These are phyloP conservation scores for Drosophila sechellia DNA, from an alignment of 1,140 invertebrate genomes.

Conservation along the genomic window DNA sequence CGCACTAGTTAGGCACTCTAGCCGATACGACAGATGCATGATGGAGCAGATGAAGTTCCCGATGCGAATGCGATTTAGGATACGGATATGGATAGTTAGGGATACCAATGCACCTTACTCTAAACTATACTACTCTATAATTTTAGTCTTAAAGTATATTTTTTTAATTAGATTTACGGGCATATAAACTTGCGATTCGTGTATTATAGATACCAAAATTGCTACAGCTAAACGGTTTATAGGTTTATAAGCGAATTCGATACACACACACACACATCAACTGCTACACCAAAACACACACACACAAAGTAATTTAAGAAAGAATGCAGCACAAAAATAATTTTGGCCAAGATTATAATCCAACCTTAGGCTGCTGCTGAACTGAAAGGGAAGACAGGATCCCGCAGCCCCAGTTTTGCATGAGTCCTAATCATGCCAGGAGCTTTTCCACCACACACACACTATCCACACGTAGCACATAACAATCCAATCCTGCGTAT, in stretches of 20 bases:
- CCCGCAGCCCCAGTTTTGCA: slow-evolving; percentile 10
- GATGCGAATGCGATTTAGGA: slow-evolving; percentile 9
- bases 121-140: slow-evolving; percentile 26
- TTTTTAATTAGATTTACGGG: slow-evolving; percentile 60
- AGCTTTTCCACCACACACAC: slow-evolving; percentile 9
- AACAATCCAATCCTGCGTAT: slow-evolving; percentile 25
- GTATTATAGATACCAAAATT: slow-evolving; percentile 66
- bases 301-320: slow-evolving; percentile 20
- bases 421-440: slow-evolving; percentile 1
- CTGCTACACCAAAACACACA: slow-evolving; percentile 16
- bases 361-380: slow-evolving; percentile 2
- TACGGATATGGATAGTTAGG: slow-evolving; percentile 30
- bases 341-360: slow-evolving; percentile 1
- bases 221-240: slow-evolving; percentile 47
- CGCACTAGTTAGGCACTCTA: slow-evolving; percentile 26
- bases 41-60: background rate
- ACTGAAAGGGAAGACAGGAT: background rate
- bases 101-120: slow-evolving; percentile 26
- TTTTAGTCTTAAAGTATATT: slow-evolving; percentile 41
- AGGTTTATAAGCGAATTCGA: slow-evolving; percentile 28
- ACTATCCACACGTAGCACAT: slow-evolving; percentile 12
- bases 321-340: slow-evolving; percentile 31
- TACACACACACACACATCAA: background rate
- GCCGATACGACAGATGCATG: slow-evolving; percentile 5
- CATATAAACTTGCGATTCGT: slow-evolving; percentile 56